A percentile compares a stretch with the other conserved stretches of the same genome.
phyloP scores from a whole-genome alignment of 2,888 invertebrate genomes.

The Apomyelois bistriatella region DNA sequence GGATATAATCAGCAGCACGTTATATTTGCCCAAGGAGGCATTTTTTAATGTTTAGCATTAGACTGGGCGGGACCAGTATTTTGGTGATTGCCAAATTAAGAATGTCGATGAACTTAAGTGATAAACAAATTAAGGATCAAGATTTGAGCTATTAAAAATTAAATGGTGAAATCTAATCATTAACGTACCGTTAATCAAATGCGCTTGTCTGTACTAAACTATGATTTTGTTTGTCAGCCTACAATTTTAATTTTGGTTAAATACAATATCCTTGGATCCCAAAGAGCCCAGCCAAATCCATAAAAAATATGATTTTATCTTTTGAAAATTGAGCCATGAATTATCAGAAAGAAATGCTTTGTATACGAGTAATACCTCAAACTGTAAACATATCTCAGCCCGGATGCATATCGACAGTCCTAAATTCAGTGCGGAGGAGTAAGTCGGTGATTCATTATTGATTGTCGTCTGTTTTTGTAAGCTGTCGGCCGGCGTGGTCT shows the following conservation, averaged over 20 bases:
- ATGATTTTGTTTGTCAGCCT: neutral
- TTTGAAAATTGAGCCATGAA: too few species aligned
- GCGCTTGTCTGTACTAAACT: neutral
- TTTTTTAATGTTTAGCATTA: neutral
- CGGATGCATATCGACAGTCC: constrained; percentile 3
- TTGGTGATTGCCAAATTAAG: constrained; percentile 13
- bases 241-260: neutral
- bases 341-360: too few species aligned
- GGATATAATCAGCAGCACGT: neutral
- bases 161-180: neutral
- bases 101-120: neutral
- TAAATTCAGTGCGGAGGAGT: constrained; percentile 16
- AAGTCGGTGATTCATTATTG: constrained; percentile 51
- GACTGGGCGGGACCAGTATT: neutral
- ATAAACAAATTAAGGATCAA: neutral
- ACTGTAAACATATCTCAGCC: too few species aligned
- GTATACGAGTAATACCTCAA: too few species aligned
- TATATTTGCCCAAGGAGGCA: neutral
- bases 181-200: neutral
- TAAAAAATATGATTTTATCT: too few species aligned
- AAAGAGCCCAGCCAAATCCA: too few species aligned
- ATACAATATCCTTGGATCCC: too few species aligned
- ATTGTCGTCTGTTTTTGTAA: constrained; percentile 49
- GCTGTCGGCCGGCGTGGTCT: constrained; percentile 38
- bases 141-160: neutral